These are phyloP conservation scores for Prunella himalayana DNA, from an alignment of 2,113 vertebrate genomes.

Conservation along the genomic window DNA sequence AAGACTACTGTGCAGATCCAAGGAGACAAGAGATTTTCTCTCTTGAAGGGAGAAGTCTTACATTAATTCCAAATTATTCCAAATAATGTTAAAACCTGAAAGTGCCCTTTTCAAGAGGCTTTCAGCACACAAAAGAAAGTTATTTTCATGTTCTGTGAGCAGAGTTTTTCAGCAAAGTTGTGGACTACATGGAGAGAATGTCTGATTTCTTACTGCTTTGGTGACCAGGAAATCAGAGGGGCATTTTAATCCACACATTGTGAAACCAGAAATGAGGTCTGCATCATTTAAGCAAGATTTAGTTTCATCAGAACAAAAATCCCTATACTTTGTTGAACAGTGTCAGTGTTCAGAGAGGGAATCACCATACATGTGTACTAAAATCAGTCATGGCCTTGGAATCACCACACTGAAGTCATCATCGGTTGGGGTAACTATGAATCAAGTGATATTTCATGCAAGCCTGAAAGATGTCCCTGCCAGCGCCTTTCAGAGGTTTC, in stretches of 20 bases:
- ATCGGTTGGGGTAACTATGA: not conserved
- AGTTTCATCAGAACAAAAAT: not conserved
- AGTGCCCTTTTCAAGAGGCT: not conserved
- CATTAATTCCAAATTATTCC: not conserved
- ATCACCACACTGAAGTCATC: not conserved
- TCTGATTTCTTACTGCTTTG: not conserved
- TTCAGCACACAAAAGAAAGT: not conserved
- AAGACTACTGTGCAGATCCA: not conserved
- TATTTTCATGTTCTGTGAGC: not conserved
- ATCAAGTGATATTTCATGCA: not conserved
- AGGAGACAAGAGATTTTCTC: not conserved
- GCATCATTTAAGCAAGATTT: not conserved
- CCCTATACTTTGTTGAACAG: rapidly evolving
- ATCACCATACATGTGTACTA: rapidly evolving
- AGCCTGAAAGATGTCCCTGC: not conserved
- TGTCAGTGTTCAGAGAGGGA: not conserved
- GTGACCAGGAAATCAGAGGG: not conserved
- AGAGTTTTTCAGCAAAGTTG: not conserved
- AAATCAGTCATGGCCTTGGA: not conserved
- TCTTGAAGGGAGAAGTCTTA: not conserved
- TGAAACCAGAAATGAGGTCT: not conserved
- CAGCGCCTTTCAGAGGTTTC: not conserved
- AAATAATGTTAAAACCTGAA: not conserved
- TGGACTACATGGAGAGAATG: not conserved
- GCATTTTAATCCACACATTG: not conserved